These are phyloP conservation scores for Pollenia amentaria DNA, from an alignment of 2,888 invertebrate species.

Conservation along the genomic window DNA sequence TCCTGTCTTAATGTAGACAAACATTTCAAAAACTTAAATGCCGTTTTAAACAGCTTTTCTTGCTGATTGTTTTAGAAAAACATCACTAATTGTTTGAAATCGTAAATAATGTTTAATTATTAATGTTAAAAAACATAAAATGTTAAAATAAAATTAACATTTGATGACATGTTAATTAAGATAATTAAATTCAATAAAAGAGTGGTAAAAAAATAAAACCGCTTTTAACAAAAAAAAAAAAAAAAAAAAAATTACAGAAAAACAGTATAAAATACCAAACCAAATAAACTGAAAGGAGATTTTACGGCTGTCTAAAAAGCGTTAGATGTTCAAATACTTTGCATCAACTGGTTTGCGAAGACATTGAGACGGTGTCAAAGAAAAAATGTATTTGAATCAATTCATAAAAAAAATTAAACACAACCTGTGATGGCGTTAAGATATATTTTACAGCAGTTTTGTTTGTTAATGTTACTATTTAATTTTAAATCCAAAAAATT, in stretches of 20 bases:
- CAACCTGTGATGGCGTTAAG: slow-evolving; percentile 16
- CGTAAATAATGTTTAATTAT: slow-evolving; percentile 18
- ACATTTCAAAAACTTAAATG: not conserved
- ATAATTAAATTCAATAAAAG: slow-evolving; percentile 61
- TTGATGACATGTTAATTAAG: slow-evolving; percentile 63
- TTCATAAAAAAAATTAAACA: slow-evolving; percentile 7
- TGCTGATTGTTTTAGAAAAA: not conserved
- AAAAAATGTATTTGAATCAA: slow-evolving; percentile 53
- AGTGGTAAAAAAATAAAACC: slow-evolving; percentile 14
- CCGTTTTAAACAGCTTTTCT: not conserved
- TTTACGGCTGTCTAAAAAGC: slow-evolving; percentile 49
- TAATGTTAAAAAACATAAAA: not conserved
- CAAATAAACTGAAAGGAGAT: slow-evolving; percentile 64
- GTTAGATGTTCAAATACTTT: slow-evolving; percentile 29
- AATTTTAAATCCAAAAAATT: no score
- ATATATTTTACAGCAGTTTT: not conserved
- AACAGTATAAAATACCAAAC: slow-evolving; percentile 46
- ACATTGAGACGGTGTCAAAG: slow-evolving; percentile 57
- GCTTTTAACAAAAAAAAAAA: slow-evolving; percentile 25
- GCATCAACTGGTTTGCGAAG: slow-evolving; percentile 32
- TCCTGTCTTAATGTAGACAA: not conserved
- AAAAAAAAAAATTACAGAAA: not conserved
- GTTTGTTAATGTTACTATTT: not conserved
- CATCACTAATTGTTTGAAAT: slow-evolving; percentile 26
- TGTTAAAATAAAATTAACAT: slow-evolving; percentile 48